A percentile compares a stretch with the other conserved stretches of the same genome.
These are phyloP conservation scores for Oscheius onirici DNA, from an alignment of 2,888 invertebrate genomes.

Conservation along the genomic window DNA sequence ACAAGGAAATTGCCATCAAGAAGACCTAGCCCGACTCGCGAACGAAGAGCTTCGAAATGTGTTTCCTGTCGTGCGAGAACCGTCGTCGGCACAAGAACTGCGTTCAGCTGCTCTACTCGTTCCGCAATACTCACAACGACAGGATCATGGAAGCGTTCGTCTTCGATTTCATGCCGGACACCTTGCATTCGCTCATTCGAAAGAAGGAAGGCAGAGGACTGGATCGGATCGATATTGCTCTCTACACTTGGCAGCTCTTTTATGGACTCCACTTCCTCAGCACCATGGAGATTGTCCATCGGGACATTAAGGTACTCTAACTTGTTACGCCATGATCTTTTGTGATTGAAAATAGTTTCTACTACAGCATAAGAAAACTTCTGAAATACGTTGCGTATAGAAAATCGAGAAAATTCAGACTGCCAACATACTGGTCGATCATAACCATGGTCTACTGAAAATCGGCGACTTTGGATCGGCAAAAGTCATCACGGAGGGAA, in stretches of 20 bases:
- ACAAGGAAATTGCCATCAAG: conserved; percentile 59
- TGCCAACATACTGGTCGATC: conserved; percentile 58
- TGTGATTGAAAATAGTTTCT: no score
- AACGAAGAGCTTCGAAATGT: conserved; percentile 37
- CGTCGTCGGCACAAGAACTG: conserved; percentile 56
- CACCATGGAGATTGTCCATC: conserved; percentile 39
- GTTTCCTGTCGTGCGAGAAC: conserved; percentile 47
- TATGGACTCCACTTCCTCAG: conserved; percentile 53
- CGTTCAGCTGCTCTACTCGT: conserved; percentile 57
- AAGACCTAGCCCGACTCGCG: conserved; percentile 56
- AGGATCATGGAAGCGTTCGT: conserved; percentile 56
- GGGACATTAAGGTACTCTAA: conserved; percentile 46
- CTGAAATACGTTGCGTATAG: no score
- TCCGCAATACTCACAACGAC: conserved; percentile 28
- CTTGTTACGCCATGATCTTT: no score
- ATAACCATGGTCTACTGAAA: conserved; percentile 50
- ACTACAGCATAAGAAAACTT: no score
- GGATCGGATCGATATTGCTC: conserved; percentile 51
- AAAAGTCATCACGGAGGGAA: conserved; percentile 48
- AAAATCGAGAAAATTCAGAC: conserved; percentile 19
- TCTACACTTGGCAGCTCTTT: conserved; percentile 66
- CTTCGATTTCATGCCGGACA: conserved; percentile 57
- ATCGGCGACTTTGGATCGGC: conserved; percentile 64
- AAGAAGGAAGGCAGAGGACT: conserved; percentile 28
- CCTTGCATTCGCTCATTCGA: conserved; percentile 39